Percentiles rank a stretch among this genome's conserved stretches.
Conservation (phyloP, 2,888 invertebrate species). For the Stenodera caucasica region DNA sequence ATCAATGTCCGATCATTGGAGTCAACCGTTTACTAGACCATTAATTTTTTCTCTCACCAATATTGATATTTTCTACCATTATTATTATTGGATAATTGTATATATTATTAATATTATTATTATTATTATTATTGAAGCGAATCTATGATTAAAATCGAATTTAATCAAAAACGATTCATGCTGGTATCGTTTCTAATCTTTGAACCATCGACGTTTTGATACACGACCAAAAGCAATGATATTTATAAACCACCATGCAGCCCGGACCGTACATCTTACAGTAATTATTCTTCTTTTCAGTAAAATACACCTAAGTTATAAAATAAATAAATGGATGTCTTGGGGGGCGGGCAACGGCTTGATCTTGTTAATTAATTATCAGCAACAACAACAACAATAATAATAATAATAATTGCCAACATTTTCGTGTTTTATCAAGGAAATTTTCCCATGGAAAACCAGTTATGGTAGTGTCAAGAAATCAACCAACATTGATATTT, state of each 20-base stretch:
- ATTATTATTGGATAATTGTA: slow-evolving; percentile 3
- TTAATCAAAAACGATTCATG: slow-evolving; percentile 16
- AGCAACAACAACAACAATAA: background rate
- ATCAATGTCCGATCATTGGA: slow-evolving; percentile 1
- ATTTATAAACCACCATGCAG: slow-evolving; percentile 23
- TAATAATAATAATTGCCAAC: too few relatives aligned
- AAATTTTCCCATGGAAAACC: slow-evolving; percentile 3
- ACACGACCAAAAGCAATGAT: slow-evolving; percentile 14
- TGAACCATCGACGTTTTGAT: slow-evolving; percentile 11
- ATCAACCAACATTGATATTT: slow-evolving; percentile 1
- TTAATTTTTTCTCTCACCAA: background rate
- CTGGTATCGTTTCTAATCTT: slow-evolving; percentile 8
- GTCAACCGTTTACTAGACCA: slow-evolving; percentile 1
- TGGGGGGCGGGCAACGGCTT: slow-evolving; percentile 29
- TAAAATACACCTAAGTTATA: slow-evolving; percentile 27
- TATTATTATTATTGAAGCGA: background rate
- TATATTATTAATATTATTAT: slow-evolving; percentile 18
- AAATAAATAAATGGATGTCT: slow-evolving; percentile 24
- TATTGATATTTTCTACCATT: background rate
- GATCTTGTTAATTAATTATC: slow-evolving; percentile 35
- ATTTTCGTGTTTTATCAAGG: background rate
- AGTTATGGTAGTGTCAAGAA: background rate
- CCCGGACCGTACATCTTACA: slow-evolving; percentile 15
- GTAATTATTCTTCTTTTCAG: slow-evolving; percentile 32
- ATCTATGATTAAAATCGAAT: slow-evolving; percentile 10